Evolutionary conservation across 2,888 invertebrate genomes (phyloP), one percentile per base, ranked within the genome.

Genomic region (Euplagia quadripunctaria): DNA sequence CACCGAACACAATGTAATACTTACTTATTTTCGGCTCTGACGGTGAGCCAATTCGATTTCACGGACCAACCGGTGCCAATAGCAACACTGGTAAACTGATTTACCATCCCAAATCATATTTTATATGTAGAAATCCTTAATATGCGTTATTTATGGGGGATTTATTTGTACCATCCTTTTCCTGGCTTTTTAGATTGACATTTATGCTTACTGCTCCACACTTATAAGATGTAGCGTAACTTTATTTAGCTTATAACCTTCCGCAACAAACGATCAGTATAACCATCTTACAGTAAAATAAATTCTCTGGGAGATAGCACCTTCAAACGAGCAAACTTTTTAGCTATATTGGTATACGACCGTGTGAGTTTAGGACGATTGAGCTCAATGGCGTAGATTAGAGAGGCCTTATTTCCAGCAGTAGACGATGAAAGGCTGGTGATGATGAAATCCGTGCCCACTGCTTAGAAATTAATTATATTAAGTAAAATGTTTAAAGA

Each of bases 1-100:
- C 88, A 89, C 82, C 84, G 90, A 88, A 87, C 86, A 85, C 84
- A 86, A 87, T 87, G 87, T 87, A 87, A 87, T 89, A 91, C 85
- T 86, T 90, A 88, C 91, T 92, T 94, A 94, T 95, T 95, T 94
- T 92, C 88, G 94, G 92, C 90, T 88, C 93, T 93, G 94, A 93
- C 91, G 91, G 91, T 88, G 90, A 91, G 94, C 95, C 95, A 94
- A 95, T 93, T 94, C 93, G 92, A 94, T 95, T 94, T 93, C 92
- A 94, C 90, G 93, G 90, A 86, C 89, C 91, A 87, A 84, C 87
- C 89, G 90, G 84, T 92, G 92, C 88, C 92, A 92, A 90, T 91
- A 90, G 90, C 88, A 89, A 89, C 89, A 85, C 82, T 84, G 82
- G 79, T 85, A 82, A 83, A 81, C 83, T 86, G 78, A 80, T 85